Percentiles rank a stretch among this genome's conserved stretches.
phyloP scores from a whole-genome alignment of 2,113 vertebrate species.

The Phaethornis superciliosus region DNA sequence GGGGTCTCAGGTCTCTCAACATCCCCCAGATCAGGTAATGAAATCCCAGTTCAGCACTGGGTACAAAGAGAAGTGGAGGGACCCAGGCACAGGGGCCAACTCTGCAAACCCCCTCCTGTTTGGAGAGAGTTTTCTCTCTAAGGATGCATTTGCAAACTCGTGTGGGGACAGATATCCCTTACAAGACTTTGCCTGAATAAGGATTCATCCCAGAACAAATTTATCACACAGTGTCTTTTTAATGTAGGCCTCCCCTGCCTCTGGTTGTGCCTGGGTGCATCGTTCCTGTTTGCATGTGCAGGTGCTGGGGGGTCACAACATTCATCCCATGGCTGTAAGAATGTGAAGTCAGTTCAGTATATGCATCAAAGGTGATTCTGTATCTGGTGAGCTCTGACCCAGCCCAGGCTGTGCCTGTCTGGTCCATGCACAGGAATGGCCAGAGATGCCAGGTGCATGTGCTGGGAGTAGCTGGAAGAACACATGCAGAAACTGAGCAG shows the following conservation, averaged over 20 bases:
- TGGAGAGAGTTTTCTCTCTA: background rate
- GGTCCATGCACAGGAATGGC: background rate
- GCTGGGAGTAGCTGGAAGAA: background rate
- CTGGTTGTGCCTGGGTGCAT: background rate
- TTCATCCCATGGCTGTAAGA: background rate
- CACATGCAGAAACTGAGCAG: background rate
- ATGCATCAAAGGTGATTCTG: background rate
- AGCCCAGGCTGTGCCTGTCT: background rate
- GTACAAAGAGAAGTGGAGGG: background rate
- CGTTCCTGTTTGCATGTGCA: background rate
- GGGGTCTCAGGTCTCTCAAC: background rate
- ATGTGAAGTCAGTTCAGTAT: fast-evolving
- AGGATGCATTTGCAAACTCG: fast-evolving
- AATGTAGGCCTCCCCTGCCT: background rate
- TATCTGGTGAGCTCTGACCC: background rate
- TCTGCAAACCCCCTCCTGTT: background rate
- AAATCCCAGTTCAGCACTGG: background rate
- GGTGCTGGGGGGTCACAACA: fast-evolving
- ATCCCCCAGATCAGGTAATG: background rate
- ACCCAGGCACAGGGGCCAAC: background rate
- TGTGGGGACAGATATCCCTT: fast-evolving
- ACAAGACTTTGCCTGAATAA: background rate
- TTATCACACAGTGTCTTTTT: background rate
- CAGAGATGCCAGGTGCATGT: background rate
- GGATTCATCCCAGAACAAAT: background rate